Evolutionary conservation across 2,113 vertebrate species (phyloP), one percentile per base, ranked within the genome.

Genomic region (Salminus brasiliensis): DNA sequence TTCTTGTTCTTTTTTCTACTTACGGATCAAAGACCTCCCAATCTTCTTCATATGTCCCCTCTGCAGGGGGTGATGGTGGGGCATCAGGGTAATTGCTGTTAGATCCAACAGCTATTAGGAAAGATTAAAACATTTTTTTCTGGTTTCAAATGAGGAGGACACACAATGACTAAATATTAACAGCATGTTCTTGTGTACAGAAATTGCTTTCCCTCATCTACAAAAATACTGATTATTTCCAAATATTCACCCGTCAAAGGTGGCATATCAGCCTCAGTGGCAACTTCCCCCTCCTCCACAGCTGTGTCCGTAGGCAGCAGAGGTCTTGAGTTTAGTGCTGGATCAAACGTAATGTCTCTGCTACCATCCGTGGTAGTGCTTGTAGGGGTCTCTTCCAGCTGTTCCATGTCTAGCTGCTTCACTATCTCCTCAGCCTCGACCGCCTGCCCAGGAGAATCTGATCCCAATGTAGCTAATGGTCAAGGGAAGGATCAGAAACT

Each of bases 1-100:
- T 1, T 11, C 10, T 9, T 39, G 5, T 21, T 36, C 8, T 41
- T 30, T 55, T 70, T 10, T 18, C 8, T 25, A 97, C 98, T 96
- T 87, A 99, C 98, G 97, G 97, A 89, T 99, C 98, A 94, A 99
- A 99, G 60, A 99, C 98, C 87, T 99, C 98, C 98, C 98, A 99
- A 91, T 99, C 98, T 88, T 99, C 98, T 84, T 99, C 98, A 82
- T 98, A 99, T 62, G 97, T 94, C 52, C 95, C 95, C 83, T 98
- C 97, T 57, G 96, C 93, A 6, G 96, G 96, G 57, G 96, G 95
- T 62, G 90, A 80, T 2, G 81, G 59, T 62, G 88, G 88, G 53
- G 84, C 84, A 21, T 93, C 91, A 72, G 96, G 95, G 85, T 99
- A 99, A 47, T 93, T 91, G 89, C 95, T 95, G 76, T 83, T 86